Conservation (phyloP, 2,888 invertebrate genomes). For the Lapara coniferarum region DNA sequence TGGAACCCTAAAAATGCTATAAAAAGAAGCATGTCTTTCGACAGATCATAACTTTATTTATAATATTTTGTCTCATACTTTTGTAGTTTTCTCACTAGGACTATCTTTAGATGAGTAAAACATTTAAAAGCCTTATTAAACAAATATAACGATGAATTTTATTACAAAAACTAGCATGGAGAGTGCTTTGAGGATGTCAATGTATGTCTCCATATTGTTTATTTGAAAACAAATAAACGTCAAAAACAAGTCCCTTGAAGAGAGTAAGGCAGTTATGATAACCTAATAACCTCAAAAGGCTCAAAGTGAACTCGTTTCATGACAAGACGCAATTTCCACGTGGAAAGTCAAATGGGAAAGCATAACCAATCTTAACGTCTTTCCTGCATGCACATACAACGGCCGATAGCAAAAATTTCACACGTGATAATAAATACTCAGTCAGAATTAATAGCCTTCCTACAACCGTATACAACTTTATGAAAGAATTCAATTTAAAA, state of each 20-base stretch:
- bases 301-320: constrained; percentile 68
- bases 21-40: no score
- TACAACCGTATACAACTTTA: neutral
- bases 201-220: constrained; percentile 33
- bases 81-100: no score
- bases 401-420: constrained; percentile 64
- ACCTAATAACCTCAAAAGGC: constrained; percentile 75
- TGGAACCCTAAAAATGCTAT: no score
- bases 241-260: constrained; percentile 50
- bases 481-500: neutral
- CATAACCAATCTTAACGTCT: constrained; percentile 78
- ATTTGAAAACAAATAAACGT: constrained; percentile 49
- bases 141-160: no score
- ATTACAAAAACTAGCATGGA: no score
- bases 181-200: no score
- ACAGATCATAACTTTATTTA: no score
- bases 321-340: constrained; percentile 77
- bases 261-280: constrained; percentile 61
- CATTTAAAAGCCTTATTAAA: no score
- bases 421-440: constrained; percentile 56
- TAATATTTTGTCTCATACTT: no score
- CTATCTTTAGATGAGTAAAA: no score
- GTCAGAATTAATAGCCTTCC: neutral
- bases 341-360: constrained; percentile 78
- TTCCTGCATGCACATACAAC: constrained; percentile 69